Conservation (phyloP, 2,797 vertebrate genomes). For the Sebastes paucispinis region DNA sequence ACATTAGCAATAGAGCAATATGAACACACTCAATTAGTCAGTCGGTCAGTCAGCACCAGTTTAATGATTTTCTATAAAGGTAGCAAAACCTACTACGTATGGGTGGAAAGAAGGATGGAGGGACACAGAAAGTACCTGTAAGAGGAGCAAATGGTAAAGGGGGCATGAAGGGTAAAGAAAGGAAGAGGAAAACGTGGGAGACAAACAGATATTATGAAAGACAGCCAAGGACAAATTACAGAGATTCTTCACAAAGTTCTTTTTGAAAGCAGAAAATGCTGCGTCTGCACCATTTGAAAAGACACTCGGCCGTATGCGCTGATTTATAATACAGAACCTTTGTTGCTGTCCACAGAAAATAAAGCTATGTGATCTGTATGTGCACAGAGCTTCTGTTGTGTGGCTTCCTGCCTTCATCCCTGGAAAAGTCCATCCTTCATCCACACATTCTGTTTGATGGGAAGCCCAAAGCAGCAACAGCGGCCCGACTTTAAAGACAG, state of each 20-base stretch:
- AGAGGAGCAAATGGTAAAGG: neutral
- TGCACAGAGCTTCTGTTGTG: neutral
- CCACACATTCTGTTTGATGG: slow-evolving; percentile 60
- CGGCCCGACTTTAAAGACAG: slow-evolving; percentile 27
- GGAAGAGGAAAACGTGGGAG: neutral
- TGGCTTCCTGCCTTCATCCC: slow-evolving; percentile 34
- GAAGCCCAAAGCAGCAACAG: slow-evolving; percentile 8
- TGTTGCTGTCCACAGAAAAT: slow-evolving; percentile 13
- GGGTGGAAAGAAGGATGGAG: slow-evolving; percentile 6
- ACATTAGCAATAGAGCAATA: slow-evolving; percentile 5
- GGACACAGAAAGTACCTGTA: neutral
- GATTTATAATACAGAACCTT: neutral
- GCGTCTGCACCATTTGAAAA: neutral
- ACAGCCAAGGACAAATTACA: slow-evolving; percentile 40
- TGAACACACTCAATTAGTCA: slow-evolving; percentile 20
- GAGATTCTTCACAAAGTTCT: slow-evolving; percentile 28
- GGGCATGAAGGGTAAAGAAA: neutral
- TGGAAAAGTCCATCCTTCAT: slow-evolving; percentile 34
- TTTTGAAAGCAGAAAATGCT: slow-evolving; percentile 29
- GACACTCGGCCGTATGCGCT: neutral
- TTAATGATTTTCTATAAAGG: slow-evolving; percentile 79
- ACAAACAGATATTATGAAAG: slow-evolving; percentile 23
- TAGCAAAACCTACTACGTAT: slow-evolving; percentile 67
- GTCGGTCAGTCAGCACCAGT: slow-evolving; percentile 64
- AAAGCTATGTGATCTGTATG: slow-evolving; percentile 20